Evolutionary conservation across 1,140 invertebrate species (phyloP), one percentile per base, ranked within the genome.

Genomic region (Saccostrea cuccullata): DNA sequence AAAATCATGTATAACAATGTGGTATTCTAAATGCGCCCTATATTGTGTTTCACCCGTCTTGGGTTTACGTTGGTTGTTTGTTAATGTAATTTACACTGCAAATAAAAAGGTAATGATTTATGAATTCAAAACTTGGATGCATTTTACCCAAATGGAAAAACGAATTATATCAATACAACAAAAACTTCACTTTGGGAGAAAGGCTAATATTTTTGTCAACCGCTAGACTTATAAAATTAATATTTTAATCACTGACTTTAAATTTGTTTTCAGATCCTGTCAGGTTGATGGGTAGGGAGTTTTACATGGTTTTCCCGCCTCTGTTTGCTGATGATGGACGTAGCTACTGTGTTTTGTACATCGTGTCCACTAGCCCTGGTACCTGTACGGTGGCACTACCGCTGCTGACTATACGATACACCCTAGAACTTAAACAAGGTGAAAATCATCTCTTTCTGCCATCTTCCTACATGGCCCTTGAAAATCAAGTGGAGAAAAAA

Each of bases 401-500:
- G 36, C 70, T 77, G 15, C 70, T 77, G 11, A 30, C 26, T 26
- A 77, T 36, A 30, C 23, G 70, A 30, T 36, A 77, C 70, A 77
- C 3, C 23, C 13, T 77, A 15, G 26, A 77, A 12, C 70, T 77
- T 11, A 77, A 77, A 36, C 70, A 12, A 11, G 70, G 70, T 6
- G 26, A 77, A 36, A 77, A 77, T 36, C 23, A 15, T 13, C 70
- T 77, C 26, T 36, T 77, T 17, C 70, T 77, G 12, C 70, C 15
- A 30, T 6, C 70, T 30, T 77, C 70, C 23, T 77, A 40, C 26
- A 77, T 84, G 82, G 47, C 82, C 0, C n/a, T 55, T 30, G 82
- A 84, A 55, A 84, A 84, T 26, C 40, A 84, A 84, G n/a, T 55
- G 47, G 82, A 56, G 20, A 40, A 23, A n/a, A 55, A 84, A 11